Conservation (phyloP, 1,140 invertebrate species). For the Lucilia sericata region DNA sequence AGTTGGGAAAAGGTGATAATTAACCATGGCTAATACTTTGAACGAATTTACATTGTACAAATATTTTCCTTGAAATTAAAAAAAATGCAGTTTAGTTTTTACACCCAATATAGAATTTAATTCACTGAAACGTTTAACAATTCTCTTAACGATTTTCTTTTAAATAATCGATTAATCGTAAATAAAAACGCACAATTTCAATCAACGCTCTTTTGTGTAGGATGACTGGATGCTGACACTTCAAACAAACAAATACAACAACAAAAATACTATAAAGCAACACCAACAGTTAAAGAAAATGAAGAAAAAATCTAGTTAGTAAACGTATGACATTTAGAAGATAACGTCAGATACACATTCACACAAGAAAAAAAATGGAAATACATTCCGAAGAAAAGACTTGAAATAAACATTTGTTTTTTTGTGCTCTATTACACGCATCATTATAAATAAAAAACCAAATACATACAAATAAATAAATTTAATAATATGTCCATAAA, state of each 20-base stretch:
- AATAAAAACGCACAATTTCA: neutral
- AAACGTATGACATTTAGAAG: conserved; percentile 23
- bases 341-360: neutral
- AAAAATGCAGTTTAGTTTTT: too few relatives aligned
- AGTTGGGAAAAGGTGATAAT: too few relatives aligned
- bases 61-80: too few relatives aligned
- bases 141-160: too few relatives aligned
- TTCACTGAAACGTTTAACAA: too few relatives aligned
- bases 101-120: too few relatives aligned
- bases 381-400: neutral
- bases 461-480: neutral
- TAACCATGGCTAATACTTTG: too few relatives aligned
- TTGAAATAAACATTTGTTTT: neutral
- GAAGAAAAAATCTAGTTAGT: neutral
- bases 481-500: neutral
- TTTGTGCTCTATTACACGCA: neutral
- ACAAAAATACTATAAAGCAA: neutral
- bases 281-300: neutral
- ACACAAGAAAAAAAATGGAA: neutral
- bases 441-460: neutral
- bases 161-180: too few relatives aligned
- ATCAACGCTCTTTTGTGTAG: neutral
- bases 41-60: too few relatives aligned
- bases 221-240: conserved; percentile 15
- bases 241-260: neutral